Base-by-base conservation (phyloP, 1,140 invertebrate genomes). In the Ylistrum balloti region DNA sequence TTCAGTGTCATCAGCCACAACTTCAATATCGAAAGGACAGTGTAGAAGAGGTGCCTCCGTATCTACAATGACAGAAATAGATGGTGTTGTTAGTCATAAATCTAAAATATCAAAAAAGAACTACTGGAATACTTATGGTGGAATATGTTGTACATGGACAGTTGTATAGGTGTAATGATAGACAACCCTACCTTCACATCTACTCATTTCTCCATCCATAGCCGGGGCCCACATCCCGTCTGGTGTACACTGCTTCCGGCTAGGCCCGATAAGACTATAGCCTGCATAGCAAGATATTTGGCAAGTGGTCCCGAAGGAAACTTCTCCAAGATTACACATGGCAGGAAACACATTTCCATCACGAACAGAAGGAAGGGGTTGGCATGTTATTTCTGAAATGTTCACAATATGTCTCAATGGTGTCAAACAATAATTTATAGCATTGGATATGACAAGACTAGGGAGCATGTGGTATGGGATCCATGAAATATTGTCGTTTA, bases 1-100 rank as follows among this genome's bases (percentile, higher is more conserved):
- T 92, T 97, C 97, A 9, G 97, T 94, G 1, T 94, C 93, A 32
- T 96, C 90, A 20, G 96, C 96, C 11, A 92, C 93, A 3, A 93
- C 91, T 0, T 94, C 95, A 13, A 97, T 96, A 93, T 97, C 95
- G 28, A 96, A 85, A 13, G 97, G 97, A 94, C 97, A 97, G 15
- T 91, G 94, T 15, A 97, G 94, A 17, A 94, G 94, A 10, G 97
- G 97, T 38, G 97, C 96, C 34, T 95, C 96, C 35, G 96, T 95
- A 95, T 97, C 97, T 97, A 91, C 11, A 91, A 89, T 9, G 33
- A 74, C 28, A 90, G n/a, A n/a, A n/a, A n/a, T n/a, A n/a, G n/a
- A n/a, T n/a, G n/a, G n/a, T n/a, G n/a, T 38, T 38, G 35, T 38
- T 7, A 38, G 5, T 38, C 5, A 38, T 38, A 13, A 38, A 13